These are phyloP conservation scores for Poecilia picta DNA, from an alignment of 2,797 vertebrate genomes.

Conservation along the genomic window DNA sequence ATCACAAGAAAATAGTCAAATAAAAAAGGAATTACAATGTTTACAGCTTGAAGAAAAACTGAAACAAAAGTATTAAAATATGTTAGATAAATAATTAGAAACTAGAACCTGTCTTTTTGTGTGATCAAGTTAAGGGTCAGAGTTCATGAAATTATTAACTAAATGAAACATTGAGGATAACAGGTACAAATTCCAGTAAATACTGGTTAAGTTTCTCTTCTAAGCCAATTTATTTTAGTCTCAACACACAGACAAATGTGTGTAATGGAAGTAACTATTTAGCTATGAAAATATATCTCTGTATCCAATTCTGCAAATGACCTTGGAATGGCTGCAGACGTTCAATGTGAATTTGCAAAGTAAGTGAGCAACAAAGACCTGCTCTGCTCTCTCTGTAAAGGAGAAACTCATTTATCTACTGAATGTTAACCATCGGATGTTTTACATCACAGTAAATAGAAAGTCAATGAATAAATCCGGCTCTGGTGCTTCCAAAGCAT, in stretches of 20 bases:
- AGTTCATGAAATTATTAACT: background rate
- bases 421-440: conserved; percentile 12
- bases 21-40: background rate
- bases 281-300: background rate
- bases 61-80: conserved; percentile 38
- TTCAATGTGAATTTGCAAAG: conserved; percentile 35
- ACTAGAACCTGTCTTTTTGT: conserved; percentile 64
- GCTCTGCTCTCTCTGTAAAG: conserved; percentile 7
- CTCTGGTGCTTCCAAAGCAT: conserved; percentile 52
- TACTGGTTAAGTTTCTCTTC: background rate
- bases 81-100: conserved; percentile 65
- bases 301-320: conserved; percentile 36
- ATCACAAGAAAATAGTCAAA: background rate
- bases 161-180: background rate
- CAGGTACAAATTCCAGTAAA: background rate
- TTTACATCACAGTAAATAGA: conserved; percentile 39
- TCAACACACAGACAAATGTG: conserved; percentile 2
- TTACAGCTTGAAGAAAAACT: background rate
- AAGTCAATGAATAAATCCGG: conserved; percentile 23
- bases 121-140: background rate
- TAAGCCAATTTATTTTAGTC: background rate
- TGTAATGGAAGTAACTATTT: conserved; percentile 19
- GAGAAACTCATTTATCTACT: conserved; percentile 23
- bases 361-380: conserved; percentile 40
- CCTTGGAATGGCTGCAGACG: conserved; percentile 49